Base-by-base conservation (phyloP, 2,888 invertebrate genomes). In the Drosophila basisetae region DNA sequence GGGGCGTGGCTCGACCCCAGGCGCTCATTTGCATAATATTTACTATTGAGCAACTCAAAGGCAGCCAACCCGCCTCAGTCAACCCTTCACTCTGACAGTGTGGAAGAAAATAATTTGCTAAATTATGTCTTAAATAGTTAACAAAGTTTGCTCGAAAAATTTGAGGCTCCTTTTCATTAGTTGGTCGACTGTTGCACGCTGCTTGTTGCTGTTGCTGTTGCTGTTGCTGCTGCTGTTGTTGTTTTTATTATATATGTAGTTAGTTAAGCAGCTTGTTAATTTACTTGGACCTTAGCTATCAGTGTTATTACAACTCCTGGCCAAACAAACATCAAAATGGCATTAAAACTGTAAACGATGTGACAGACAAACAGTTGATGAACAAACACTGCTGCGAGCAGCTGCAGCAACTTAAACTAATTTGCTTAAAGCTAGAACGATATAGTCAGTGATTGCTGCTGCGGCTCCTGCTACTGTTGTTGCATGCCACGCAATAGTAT, bases 71-170 rank as follows among this genome's bases (percentile, higher is more conserved):
- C 28, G 25, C 39, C 4, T n/a, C 30, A 13, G 25, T 22, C 49
- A 41, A 41, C 59, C 62, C 30, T 55, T 56, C 30, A 61, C 30
- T 43, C 39, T 18, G 55, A 11, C 73, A 67, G 59, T 52, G 55
- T 76, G 88, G 83, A 90, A 79, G 83, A 86, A 90, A 86, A 88
- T 86, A 90, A 86, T 86, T 86, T 90, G 83, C 89, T 77, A 88
- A 86, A 86, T 86, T 88, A 88, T 86, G 85, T 90, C 85, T 90
- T 90, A 86, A 86, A 86, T 86, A 90, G 85, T 86, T 90, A 90
- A 85, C 83, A 74, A 86, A 86, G 83, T 88, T 86, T 77, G 83
- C 83, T 73, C 79, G 76, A 88, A 76, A 75, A 69, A 68, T 68
- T 80, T 39, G n/a, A 18, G 76, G 82, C 70, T 66, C 47, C 70